Percentiles rank a stretch among this genome's conserved stretches.
Evolutionary conservation across 2,113 vertebrate species (phyloP).

Genomic region (Campylorhamphus procurvoides): DNA sequence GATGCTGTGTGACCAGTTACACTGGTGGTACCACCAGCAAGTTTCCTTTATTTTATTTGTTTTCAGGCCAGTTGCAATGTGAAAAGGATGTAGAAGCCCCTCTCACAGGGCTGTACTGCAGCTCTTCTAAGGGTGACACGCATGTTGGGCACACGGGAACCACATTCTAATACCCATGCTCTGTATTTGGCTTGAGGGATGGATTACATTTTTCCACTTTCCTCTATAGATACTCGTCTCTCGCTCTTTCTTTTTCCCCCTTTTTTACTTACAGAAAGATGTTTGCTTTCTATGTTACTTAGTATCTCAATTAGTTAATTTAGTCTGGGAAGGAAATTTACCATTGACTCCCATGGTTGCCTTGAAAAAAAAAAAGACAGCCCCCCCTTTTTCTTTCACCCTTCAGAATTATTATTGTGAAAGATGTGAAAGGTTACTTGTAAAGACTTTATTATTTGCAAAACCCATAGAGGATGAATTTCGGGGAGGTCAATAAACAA

Average conservation of each 20-base stretch:
- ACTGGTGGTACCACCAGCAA: not conserved
- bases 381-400: not conserved
- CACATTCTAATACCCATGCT: fast-evolving
- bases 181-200: not conserved
- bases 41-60: not conserved
- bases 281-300: not conserved
- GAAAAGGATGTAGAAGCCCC: not conserved
- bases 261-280: not conserved
- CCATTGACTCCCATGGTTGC: fast-evolving
- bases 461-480: not conserved
- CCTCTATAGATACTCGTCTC: not conserved
- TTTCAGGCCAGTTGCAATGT: not conserved
- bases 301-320: not conserved
- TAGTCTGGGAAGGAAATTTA: not conserved
- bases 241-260: not conserved
- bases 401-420: not conserved
- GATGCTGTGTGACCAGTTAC: not conserved
- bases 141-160: not conserved
- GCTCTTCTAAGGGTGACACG: not conserved
- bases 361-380: fast-evolving
- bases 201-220: not conserved
- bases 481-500: not conserved
- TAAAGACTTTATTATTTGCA: not conserved
- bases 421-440: not conserved
- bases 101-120: not conserved